Evolutionary conservation across 2,113 vertebrate species (phyloP), one percentile per base, ranked within the genome.

Genomic region (Felis chaus): DNA sequence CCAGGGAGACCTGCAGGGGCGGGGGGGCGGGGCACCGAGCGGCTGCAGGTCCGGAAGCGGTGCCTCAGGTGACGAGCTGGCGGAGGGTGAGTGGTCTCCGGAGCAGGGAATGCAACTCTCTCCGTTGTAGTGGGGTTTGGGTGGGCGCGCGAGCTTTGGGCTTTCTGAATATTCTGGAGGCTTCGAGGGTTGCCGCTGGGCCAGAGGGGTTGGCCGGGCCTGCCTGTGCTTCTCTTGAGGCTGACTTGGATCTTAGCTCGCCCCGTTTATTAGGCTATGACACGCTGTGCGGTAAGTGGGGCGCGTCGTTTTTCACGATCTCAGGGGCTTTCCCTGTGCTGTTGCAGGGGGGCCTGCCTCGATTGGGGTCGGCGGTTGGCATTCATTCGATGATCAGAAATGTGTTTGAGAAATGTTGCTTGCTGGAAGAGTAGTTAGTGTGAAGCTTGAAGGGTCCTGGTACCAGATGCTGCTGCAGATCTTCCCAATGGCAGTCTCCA

Each of bases 31-130:
- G 89, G 90, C 83, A 41, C 41, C 23, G 33, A 41, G 25, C 33
- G 53, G 65, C 50, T 55, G 74, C 84, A 29, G 84, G 94, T 91
- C 91, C 80, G 84, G 96, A 97, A 97, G 96, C 91, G 0, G 63
- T 79, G 88, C 84, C 19, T 9, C 94, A n/a, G 94, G 91, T 88
- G 76, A 85, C 80, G n/a, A 73, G 57, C 87, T 1, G 15, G 41
- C 66, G 2, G 65, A 36, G 91, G 61, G 96, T 63, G 82, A 74
- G 91, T 94, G 95, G 81, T 85, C 48, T 7, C 27, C 0, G 21
- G 74, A 21, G 85, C 27, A 81, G 61, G n/a, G 61, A 63, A 33
- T 7, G 81, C 73, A 1, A 0, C 25, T 16, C 2, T 57, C 50
- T 63, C 31, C 2, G 18, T 7, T 39, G 78, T 33, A 0, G 36